phyloP scores from a whole-genome alignment of 2,113 vertebrate genomes.

The Sitta europaea region DNA sequence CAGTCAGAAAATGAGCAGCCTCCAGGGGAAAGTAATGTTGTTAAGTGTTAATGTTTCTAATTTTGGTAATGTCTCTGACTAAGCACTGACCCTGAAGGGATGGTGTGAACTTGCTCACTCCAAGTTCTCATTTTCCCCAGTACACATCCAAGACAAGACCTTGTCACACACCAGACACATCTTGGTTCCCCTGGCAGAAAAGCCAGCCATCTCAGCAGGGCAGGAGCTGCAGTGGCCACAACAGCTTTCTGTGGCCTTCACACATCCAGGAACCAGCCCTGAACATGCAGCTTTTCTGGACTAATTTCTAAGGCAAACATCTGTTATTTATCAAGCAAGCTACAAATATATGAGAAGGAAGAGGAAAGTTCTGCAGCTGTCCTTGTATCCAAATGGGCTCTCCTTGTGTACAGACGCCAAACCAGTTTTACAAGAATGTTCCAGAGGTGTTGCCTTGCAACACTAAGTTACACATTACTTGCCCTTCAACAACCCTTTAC shows the following conservation, averaged over 20 bases:
- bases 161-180: neutral
- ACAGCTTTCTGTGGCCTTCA: neutral
- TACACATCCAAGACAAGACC: neutral
- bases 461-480: constrained; percentile 45
- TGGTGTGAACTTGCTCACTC: neutral
- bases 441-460: constrained; percentile 4
- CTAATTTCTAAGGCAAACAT: neutral
- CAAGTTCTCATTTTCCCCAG: neutral
- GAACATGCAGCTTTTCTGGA: neutral
- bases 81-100: neutral
- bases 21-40: neutral
- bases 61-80: neutral
- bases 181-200: neutral
- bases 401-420: neutral
- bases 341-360: neutral
- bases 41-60: neutral
- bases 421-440: constrained; percentile 50
- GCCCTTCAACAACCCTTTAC: constrained; percentile 14
- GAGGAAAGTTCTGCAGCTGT: neutral
- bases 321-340: neutral
- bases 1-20: neutral
- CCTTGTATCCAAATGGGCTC: neutral
- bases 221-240: neutral
- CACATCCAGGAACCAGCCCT: neutral
- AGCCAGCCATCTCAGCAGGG: neutral